Conservation (phyloP, 2,113 vertebrate species). For the Cacatua alba region DNA sequence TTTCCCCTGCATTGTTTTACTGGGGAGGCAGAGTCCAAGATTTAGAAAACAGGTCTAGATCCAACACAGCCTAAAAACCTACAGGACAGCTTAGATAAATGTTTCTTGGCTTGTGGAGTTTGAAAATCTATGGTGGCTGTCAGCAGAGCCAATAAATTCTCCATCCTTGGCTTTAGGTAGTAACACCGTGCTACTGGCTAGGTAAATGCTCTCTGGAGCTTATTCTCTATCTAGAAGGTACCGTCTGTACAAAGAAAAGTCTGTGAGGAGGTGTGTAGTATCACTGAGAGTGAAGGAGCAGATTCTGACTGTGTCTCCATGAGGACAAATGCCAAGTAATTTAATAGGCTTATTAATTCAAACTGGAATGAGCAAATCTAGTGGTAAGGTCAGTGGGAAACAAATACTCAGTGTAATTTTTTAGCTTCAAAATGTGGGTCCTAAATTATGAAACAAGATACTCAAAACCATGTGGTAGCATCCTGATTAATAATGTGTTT, state of each 20-base stretch:
- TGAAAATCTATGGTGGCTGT: conserved; percentile 25
- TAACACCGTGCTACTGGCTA: background rate
- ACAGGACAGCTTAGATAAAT: background rate
- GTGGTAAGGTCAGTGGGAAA: background rate
- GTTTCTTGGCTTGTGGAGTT: conserved; percentile 4
- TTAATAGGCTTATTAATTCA: background rate
- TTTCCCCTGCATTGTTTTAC: background rate
- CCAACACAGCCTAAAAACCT: background rate
- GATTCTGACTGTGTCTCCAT: background rate
- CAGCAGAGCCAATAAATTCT: conserved; percentile 12
- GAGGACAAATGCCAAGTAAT: background rate
- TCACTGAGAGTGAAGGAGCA: background rate
- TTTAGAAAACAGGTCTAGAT: background rate
- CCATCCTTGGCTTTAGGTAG: background rate
- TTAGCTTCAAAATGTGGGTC: background rate
- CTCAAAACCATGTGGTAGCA: background rate
- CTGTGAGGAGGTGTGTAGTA: background rate
- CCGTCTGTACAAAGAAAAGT: background rate
- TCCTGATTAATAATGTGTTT: conserved; percentile 20
- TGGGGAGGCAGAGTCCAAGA: background rate
- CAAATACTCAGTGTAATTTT: background rate
- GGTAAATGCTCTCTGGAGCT: background rate
- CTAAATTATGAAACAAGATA: background rate
- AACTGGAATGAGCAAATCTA: background rate
- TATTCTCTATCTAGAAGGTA: background rate